Base-by-base conservation (phyloP, 2,797 vertebrate genomes). In the Bryconaethiops microstoma region DNA sequence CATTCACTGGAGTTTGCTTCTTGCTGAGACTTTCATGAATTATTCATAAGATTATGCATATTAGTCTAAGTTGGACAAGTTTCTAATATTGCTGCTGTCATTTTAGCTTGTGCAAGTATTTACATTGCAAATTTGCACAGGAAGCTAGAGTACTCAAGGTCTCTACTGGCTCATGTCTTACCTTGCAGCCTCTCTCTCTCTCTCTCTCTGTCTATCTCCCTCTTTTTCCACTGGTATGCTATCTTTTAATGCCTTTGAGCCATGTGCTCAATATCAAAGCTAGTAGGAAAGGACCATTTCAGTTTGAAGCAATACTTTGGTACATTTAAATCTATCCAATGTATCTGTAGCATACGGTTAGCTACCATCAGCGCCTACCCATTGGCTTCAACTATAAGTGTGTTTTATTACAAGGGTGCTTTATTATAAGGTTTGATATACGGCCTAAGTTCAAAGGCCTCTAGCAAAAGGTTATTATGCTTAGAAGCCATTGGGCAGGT, bases 241-340 rank as follows among this genome's bases (percentile, higher is more conserved):
- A 91, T 91, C 90, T 91, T 91, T 89, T 90, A 91, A 92, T 92
- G 91, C 83, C 88, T 89, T 76, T 59, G 17, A 67, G 52, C 71
- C 64, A 39, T 0, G 1, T 8, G 29, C 19, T 16, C 35, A 39
- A 9, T 25, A n/a, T 57, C 63, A 19, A 79, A 21, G n/a, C 59
- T 25, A 23, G 42, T 25, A 63, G 39, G 50, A 48, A 76, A 42
- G 10, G n/a, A n/a, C 16, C 45, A 17, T 55, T 75, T 62, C 19
- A 74, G 52, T 52, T 8, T 60, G 5, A 39, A 64, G 13, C 12
- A 16, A 5, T 25, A 57, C 2, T n/a, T 3, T 29, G 29, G 29
- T 29, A n/a, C 6, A 4, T 54, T 54, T 54, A 6, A 45, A 54
- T 17, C 52, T 54, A 54, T 16, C 52, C 3, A 1, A 2, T 45